Evolutionary conservation across 2,113 vertebrate species (phyloP), one percentile per base, ranked within the genome.

Genomic region (Chitala chitala): DNA sequence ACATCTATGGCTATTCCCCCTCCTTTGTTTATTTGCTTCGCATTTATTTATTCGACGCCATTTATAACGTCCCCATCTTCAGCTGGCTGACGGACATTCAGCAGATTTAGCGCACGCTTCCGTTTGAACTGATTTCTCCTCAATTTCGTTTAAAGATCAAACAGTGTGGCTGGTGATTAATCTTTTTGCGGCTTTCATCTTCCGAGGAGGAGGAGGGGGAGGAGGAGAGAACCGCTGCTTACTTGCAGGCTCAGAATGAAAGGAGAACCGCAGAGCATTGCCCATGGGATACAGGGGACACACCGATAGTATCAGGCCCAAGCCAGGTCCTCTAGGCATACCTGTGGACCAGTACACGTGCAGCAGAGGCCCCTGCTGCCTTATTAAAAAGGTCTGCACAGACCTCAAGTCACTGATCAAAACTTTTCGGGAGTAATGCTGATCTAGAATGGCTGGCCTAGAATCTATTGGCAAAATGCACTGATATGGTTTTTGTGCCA

Each of bases 81-180:
- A 61, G n/a, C 73, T 75, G 73, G 53, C 71, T 74, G 78, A 81
- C 74, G 80, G 74, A 76, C 64, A 74, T 73, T 63, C 76, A 77
- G 74, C 24, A 51, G 71, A 71, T 78, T 78, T 70, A 75, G 83
- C 78, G 81, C 80, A 78, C 75, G 51, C n/a, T 65, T 75, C 79
- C 72, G 75, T 78, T 65, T 83, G 73, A 78, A 70, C 75, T 83
- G 75, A 86, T 85, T 86, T 85, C 80, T 82, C 83, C 85, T 89
- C 84, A 82, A 84, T 87, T 89, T 90, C 88, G 87, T 88, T 89
- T 86, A 89, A 88, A 90, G 88, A 90, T 91, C 88, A 91, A 89
- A 89, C 80, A 82, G 78, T 75, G 80, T 82, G 78, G 82, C 83
- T 83, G 82, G 84, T 87, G 88, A 91, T 91, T 91, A 90, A 91